These are phyloP conservation scores for Amiota minor DNA, from an alignment of 2,888 invertebrate genomes.

Conservation along the genomic window DNA sequence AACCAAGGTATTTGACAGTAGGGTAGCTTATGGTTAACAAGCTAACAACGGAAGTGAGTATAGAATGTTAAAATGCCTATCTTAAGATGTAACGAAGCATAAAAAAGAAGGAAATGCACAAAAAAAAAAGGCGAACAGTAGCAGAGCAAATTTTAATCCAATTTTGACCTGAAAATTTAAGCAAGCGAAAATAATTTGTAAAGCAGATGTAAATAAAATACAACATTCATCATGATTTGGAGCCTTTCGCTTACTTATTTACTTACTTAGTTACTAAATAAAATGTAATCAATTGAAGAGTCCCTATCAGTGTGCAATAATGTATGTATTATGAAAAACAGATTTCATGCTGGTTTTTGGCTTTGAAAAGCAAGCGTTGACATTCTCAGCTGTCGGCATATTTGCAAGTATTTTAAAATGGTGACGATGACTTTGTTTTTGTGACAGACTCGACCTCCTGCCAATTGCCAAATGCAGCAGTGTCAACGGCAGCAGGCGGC, in stretches of 20 bases:
- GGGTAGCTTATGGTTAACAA: constrained; percentile 26
- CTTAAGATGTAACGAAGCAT: background rate
- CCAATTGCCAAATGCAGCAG: background rate
- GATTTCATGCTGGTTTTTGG: constrained; percentile 37
- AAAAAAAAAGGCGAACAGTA: constrained; percentile 7
- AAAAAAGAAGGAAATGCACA: background rate
- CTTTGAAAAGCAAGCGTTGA: constrained; percentile 48
- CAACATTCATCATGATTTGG: too few relatives aligned
- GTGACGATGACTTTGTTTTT: background rate
- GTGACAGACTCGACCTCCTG: constrained; percentile 39
- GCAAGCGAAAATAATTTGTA: background rate
- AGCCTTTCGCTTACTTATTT: too few relatives aligned
- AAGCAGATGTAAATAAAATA: background rate
- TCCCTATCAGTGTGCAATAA: too few relatives aligned
- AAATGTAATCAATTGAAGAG: too few relatives aligned
- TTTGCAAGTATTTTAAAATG: background rate
- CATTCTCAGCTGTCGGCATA: constrained; percentile 59
- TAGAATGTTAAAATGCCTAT: too few relatives aligned
- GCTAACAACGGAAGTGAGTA: constrained; percentile 11
- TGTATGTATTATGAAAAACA: background rate
- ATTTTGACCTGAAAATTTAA: constrained; percentile 12
- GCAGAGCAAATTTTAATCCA: constrained; percentile 8
- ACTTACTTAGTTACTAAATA: too few relatives aligned
- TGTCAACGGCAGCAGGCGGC: background rate
- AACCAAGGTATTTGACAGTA: constrained; percentile 15